Conservation (phyloP, 2,888 invertebrate genomes). For the Drosophila nr. fundita region DNA sequence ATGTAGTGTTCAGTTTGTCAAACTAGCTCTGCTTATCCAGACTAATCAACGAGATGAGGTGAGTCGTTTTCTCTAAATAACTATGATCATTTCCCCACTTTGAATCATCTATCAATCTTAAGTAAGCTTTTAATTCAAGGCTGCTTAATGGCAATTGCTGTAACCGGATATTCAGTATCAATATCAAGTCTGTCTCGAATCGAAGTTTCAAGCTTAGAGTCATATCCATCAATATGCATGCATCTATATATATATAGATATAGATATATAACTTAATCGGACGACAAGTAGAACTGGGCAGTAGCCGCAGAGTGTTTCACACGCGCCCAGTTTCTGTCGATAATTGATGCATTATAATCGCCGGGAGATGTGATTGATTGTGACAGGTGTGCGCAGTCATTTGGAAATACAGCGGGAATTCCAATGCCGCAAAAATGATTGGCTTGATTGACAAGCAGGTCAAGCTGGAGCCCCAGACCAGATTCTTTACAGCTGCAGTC, state of each 20-base stretch:
- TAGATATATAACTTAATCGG: not conserved
- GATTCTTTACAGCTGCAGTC: constrained; percentile 35
- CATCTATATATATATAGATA: not conserved
- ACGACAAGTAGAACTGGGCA: constrained; percentile 14
- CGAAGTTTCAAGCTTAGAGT: constrained; percentile 18
- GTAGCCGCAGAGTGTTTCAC: constrained; percentile 62
- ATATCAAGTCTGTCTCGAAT: constrained; percentile 35
- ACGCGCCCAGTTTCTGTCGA: constrained; percentile 55
- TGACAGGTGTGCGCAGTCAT: constrained; percentile 76
- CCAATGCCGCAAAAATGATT: constrained; percentile 75
- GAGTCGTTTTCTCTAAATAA: not conserved
- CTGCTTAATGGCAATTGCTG: constrained; percentile 3
- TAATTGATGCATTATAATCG: constrained; percentile 78
- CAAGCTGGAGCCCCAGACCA: constrained; percentile 33
- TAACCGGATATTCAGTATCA: constrained; percentile 51
- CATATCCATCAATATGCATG: constrained; percentile 36
- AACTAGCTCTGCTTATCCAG: not conserved
- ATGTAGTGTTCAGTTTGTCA: not conserved
- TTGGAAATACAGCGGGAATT: constrained; percentile 59
- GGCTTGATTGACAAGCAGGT: constrained; percentile 77
- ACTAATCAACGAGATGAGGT: not conserved
- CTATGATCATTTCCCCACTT: not conserved
- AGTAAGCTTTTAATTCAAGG: constrained; percentile 20
- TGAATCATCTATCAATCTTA: not conserved
- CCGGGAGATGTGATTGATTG: constrained; percentile 72